Base-by-base conservation (phyloP, 1,140 invertebrate genomes). In the Drosophila sechellia region DNA sequence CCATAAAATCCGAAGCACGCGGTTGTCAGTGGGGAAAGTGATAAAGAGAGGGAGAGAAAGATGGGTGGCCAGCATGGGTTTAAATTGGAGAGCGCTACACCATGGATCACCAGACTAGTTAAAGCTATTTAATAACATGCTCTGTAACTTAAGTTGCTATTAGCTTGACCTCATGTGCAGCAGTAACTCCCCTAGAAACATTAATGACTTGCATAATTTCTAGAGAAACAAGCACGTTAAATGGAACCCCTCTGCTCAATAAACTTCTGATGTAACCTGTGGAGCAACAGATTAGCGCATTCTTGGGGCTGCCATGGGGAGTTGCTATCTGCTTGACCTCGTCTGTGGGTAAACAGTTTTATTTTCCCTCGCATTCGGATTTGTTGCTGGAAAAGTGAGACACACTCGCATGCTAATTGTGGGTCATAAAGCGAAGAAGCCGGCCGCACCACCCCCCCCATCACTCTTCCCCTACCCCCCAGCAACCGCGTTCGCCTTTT, bases 1-100 rank as follows among this genome's bases (percentile, higher is more conserved):
- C 31, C 52, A 83, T 52, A 68, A 69, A 70, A 68, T 12, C 61
- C 37, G 45, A 61, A 58, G 42, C 79, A 90, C 80, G 85, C 80
- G 79, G 66, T 50, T 77, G 79, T 56, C 35, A 34, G 46, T n/a
- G 55, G 13, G 52, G 55, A 65, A 20, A 52, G 43, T 34, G 55
- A 55, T 34, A 53, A 43, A 43, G 31, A 53, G 43, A 43, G 31
- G 50, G 40, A 42, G 34, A 20, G 25, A 55, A 50, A 60, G 22
- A 13, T 10, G 34, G 59, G 20, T 12, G 34, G 58, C 22, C 34
- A 25, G 22, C 15, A 55, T 46, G 69, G 63, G 31, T 25, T 64
- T 63, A 5, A 20, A 22, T 27, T 13, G 27, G 6, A 66, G 35
- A 42, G 15, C 13, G 46, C 6, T 37, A 53, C 46, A 43, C 13